Evolutionary conservation across 2,888 invertebrate species (phyloP).

Genomic region (Stramonita haemastoma): DNA sequence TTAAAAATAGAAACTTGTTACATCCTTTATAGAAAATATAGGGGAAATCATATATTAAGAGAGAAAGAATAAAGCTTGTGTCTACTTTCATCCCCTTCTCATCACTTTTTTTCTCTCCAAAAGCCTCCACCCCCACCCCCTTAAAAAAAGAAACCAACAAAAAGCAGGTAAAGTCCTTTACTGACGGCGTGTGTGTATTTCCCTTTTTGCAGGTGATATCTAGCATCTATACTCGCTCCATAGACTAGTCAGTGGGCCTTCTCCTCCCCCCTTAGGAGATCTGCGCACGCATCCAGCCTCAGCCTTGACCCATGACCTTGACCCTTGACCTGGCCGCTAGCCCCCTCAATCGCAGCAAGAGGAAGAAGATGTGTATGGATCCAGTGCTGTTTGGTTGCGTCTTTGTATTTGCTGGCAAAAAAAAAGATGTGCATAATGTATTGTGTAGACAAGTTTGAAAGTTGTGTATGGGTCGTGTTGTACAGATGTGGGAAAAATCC

Average conservation of each 20-base stretch:
- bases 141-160: background rate
- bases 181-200: constrained; percentile 28
- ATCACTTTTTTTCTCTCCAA: no score
- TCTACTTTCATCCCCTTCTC: no score
- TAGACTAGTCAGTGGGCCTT: constrained; percentile 44
- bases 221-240: constrained; percentile 50
- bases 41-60: no score
- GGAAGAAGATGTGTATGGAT: background rate
- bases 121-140: background rate
- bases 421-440: background rate
- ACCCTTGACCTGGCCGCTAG: constrained; percentile 28
- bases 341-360: constrained; percentile 12
- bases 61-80: no score
- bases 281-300: constrained; percentile 34
- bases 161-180: background rate
- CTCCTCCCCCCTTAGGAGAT: constrained; percentile 32
- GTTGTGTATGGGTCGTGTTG: background rate
- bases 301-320: constrained; percentile 20
- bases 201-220: constrained; percentile 47
- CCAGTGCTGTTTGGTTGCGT: background rate
- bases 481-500: background rate
- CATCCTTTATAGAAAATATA: no score
- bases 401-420: background rate
- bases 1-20: no score
- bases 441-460: background rate